These are phyloP conservation scores for Bovichtus diacanthus DNA, from an alignment of 2,797 vertebrate genomes.

Conservation along the genomic window DNA sequence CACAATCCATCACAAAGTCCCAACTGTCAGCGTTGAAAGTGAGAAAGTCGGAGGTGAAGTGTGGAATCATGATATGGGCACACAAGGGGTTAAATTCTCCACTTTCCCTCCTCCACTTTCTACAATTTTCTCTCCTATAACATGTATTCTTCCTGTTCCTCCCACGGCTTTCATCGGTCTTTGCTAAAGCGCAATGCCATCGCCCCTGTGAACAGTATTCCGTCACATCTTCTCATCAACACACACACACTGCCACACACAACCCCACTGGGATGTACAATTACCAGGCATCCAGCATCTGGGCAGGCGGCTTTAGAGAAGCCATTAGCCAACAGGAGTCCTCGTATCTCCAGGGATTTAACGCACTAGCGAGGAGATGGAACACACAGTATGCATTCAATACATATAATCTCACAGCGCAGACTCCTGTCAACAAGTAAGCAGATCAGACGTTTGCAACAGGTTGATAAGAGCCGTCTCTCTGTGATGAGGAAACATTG, in stretches of 20 bases:
- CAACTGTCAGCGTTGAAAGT: conserved; percentile 19
- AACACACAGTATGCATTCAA: conserved; percentile 33
- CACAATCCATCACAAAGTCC: conserved; percentile 17
- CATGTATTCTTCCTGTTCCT: conserved; percentile 12
- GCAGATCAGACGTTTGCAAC: neutral
- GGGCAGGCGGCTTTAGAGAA: conserved; percentile 35
- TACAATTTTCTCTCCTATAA: neutral
- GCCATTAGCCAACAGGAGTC: conserved; percentile 56
- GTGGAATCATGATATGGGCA: conserved; percentile 12
- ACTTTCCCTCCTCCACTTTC: neutral
- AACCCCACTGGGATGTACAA: conserved; percentile 46
- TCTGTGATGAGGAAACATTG: neutral
- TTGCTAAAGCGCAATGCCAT: conserved; percentile 28
- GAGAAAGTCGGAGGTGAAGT: conserved; percentile 18
- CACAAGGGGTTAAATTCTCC: conserved; percentile 24
- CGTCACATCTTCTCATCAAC: conserved; percentile 18
- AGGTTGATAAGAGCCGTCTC: neutral
- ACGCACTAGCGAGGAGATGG: conserved; percentile 38
- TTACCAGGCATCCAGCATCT: conserved; percentile 45
- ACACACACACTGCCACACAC: conserved; percentile 17
- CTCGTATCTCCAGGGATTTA: conserved; percentile 44
- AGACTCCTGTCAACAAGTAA: conserved; percentile 1
- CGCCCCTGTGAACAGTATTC: conserved; percentile 15
- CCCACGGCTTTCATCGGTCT: conserved; percentile 23
- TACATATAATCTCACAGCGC: conserved; percentile 24